Percentiles rank a stretch among this genome's conserved stretches.
phyloP scores from a whole-genome alignment of 1,140 invertebrate species.

The Meloidogyne floridensis region DNA sequence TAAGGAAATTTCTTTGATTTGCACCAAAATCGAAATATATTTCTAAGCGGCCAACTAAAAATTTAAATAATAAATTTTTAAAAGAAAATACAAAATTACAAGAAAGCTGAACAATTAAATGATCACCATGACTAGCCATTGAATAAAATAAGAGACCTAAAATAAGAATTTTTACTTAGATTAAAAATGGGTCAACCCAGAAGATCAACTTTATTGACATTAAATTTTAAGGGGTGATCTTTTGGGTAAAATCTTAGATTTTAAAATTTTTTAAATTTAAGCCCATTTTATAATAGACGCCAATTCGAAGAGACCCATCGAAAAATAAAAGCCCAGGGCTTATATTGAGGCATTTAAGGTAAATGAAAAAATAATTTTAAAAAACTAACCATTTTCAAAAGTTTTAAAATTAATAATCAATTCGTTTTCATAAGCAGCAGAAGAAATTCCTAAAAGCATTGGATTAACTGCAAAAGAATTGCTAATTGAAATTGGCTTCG shows the following conservation, averaged over 20 bases:
- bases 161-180: neutral
- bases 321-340: too few species aligned
- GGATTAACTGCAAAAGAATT: slow-evolving; percentile 53
- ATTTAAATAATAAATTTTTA: neutral
- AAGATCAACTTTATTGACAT: too few species aligned
- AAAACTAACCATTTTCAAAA: slow-evolving; percentile 55
- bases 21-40: slow-evolving; percentile 62
- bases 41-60: slow-evolving; percentile 47
- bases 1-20: slow-evolving; percentile 42
- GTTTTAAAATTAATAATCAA: slow-evolving; percentile 58
- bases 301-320: too few species aligned
- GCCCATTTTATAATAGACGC: too few species aligned
- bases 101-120: slow-evolving; percentile 59
- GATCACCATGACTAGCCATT: slow-evolving; percentile 61
- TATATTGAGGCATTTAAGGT: too few species aligned
- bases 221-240: too few species aligned
- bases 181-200: too few species aligned
- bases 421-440: slow-evolving; percentile 64
- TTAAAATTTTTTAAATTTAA: too few species aligned
- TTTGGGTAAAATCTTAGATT: too few species aligned
- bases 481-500: neutral
- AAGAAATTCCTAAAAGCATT: slow-evolving; percentile 53
- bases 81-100: neutral
- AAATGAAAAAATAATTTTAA: neutral
- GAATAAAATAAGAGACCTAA: slow-evolving; percentile 60